Evolutionary conservation across 2,113 vertebrate genomes (phyloP).

Genomic region (Notarius lentiginosus): DNA sequence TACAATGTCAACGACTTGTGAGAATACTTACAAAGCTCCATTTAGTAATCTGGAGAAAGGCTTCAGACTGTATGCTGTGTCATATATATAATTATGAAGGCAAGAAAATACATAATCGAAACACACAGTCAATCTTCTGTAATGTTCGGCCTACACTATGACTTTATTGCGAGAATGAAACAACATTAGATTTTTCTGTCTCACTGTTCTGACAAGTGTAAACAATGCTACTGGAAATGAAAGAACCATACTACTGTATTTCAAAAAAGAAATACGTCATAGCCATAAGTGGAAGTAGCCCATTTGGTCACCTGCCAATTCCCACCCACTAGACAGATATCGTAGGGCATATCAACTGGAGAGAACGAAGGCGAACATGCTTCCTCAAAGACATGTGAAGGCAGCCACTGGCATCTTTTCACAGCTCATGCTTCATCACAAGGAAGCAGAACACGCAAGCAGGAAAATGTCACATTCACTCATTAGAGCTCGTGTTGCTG

Average conservation of each 20-base stretch:
- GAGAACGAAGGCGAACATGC: neutral
- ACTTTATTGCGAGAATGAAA: too few relatives aligned
- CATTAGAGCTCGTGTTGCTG: neutral
- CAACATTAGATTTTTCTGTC: too few relatives aligned
- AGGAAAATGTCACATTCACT: neutral
- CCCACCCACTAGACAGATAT: neutral
- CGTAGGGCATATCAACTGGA: neutral
- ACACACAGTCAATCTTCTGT: neutral
- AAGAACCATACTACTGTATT: neutral
- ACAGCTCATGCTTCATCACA: neutral
- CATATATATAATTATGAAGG: neutral
- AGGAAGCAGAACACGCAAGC: neutral
- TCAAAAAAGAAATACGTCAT: neutral
- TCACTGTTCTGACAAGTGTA: neutral
- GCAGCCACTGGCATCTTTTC: neutral
- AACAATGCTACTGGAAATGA: neutral
- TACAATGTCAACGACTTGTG: neutral
- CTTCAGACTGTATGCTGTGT: neutral
- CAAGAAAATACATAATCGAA: neutral
- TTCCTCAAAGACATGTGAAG: neutral
- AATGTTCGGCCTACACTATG: neutral
- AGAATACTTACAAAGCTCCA: neutral
- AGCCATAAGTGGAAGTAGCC: neutral
- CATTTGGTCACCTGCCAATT: neutral
- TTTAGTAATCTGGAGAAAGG: neutral